These are phyloP conservation scores for Steinernema carpocapsae DNA, from an alignment of 2,888 invertebrate genomes.

Conservation along the genomic window DNA sequence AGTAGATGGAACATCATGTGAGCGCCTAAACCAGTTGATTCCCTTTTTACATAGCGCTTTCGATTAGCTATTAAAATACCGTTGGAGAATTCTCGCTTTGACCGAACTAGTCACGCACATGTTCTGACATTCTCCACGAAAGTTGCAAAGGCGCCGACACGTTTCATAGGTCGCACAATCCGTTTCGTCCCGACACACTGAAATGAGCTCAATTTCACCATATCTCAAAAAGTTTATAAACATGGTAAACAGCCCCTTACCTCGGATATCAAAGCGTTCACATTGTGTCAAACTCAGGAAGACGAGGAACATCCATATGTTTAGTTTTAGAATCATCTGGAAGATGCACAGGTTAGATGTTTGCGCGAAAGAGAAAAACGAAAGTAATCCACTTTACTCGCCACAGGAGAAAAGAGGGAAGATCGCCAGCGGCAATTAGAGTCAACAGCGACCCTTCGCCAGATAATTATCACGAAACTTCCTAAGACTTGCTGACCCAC, in stretches of 20 bases:
- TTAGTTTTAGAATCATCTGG: not conserved
- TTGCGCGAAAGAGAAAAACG: conserved; percentile 24
- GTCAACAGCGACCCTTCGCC: not conserved
- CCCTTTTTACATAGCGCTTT: not conserved
- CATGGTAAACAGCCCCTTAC: not conserved
- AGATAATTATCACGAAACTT: conserved; percentile 30
- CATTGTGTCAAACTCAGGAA: too few relatives aligned
- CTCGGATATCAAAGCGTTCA: not conserved
- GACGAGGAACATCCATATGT: not conserved
- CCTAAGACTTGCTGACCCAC: conserved; percentile 29
- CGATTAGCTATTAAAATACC: not conserved
- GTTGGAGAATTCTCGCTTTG: not conserved
- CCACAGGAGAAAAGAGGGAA: not conserved
- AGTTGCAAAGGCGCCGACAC: conserved; percentile 22
- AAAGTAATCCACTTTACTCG: conserved; percentile 30
- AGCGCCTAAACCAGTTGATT: not conserved
- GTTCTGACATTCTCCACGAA: not conserved
- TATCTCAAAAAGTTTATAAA: too few relatives aligned
- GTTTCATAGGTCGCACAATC: conserved; percentile 10
- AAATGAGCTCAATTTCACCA: not conserved
- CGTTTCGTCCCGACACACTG: not conserved
- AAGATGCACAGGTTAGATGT: not conserved
- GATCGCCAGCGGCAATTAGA: conserved; percentile 26
- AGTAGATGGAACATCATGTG: conserved; percentile 6
- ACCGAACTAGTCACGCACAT: conserved; percentile 21